These are phyloP conservation scores for Caenorhabditis panamensis DNA, from an alignment of 2,888 invertebrate genomes.

Conservation along the genomic window DNA sequence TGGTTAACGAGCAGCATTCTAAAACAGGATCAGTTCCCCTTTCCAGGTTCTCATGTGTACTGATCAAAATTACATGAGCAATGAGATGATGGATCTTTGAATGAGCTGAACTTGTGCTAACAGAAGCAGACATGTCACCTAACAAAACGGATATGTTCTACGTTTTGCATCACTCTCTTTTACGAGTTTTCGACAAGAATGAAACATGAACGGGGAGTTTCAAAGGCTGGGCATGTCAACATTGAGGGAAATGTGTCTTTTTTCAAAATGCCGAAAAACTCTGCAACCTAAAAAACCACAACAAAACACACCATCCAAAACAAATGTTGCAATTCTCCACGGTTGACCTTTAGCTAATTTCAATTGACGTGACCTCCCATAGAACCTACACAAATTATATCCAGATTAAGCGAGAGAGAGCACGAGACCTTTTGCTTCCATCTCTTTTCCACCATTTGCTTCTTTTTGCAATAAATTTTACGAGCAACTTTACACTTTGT, in stretches of 20 bases:
- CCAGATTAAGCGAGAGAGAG: constrained; percentile 35
- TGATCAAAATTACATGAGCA: too few relatives aligned
- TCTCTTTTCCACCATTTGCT: too few relatives aligned
- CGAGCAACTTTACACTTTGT: constrained; percentile 49
- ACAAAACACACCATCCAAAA: constrained; percentile 1
- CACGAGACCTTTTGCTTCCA: constrained; percentile 42
- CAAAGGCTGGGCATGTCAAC: neutral
- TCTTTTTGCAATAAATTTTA: constrained; percentile 49
- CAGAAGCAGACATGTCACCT: neutral
- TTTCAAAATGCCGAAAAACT: too few relatives aligned
- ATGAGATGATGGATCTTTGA: too few relatives aligned
- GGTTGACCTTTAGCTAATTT: constrained; percentile 28
- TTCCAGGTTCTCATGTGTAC: neutral
- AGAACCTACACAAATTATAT: constrained; percentile 28
- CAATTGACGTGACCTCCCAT: constrained; percentile 7
- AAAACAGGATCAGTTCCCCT: too few relatives aligned
- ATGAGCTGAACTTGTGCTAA: too few relatives aligned
- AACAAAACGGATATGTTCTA: neutral
- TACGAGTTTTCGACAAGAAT: neutral
- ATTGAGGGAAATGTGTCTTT: too few relatives aligned
- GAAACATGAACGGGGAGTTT: neutral
- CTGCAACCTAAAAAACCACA: neutral
- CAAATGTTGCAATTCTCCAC: constrained; percentile 20
- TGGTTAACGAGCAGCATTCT: too few relatives aligned
- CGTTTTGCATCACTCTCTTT: neutral